A percentile compares a stretch with the other conserved stretches of the same genome.
phyloP scores from a whole-genome alignment of 2,113 vertebrate genomes.

The Onychostoma macrolepis region DNA sequence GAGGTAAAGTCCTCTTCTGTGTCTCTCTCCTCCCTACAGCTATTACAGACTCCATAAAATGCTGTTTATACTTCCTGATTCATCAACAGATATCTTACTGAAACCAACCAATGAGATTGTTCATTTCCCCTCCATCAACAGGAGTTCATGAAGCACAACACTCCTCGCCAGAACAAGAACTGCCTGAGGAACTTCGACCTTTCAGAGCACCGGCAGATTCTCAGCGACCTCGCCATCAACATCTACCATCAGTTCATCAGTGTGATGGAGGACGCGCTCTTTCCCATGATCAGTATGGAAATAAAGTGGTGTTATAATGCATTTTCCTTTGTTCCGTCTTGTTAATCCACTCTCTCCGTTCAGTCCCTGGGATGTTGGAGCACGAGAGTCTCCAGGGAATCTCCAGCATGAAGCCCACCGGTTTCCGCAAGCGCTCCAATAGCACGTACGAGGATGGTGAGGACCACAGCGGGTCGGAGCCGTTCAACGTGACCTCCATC shows the following conservation, averaged over 20 bases:
- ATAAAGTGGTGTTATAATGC: neutral
- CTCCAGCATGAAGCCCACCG: constrained; percentile 92
- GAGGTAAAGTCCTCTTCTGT: constrained; percentile 76
- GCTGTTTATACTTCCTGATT: neutral
- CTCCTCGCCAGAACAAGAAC: constrained; percentile 88
- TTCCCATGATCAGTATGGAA: constrained; percentile 85
- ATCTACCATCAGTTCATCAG: constrained; percentile 90
- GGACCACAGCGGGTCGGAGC: constrained; percentile 63
- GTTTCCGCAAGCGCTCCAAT: constrained; percentile 92
- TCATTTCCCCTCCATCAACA: constrained; percentile 56
- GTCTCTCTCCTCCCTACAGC: neutral
- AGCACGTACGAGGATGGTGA: constrained; percentile 81
- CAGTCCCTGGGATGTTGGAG: constrained; percentile 94
- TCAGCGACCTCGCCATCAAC: constrained; percentile 92
- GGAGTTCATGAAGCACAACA: constrained; percentile 90
- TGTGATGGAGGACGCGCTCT: constrained; percentile 86
- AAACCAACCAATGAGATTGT: neutral
- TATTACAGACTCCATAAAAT: neutral
- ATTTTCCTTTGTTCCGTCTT: neutral
- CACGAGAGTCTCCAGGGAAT: constrained; percentile 96
- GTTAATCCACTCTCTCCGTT: neutral
- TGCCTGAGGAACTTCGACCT: constrained; percentile 94
- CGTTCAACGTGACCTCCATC: constrained; percentile 88
- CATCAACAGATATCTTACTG: neutral
- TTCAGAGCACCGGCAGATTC: constrained; percentile 91